Conservation (phyloP, 64 coral and sea anemone genomes). For the Stylophora pistillata region DNA sequence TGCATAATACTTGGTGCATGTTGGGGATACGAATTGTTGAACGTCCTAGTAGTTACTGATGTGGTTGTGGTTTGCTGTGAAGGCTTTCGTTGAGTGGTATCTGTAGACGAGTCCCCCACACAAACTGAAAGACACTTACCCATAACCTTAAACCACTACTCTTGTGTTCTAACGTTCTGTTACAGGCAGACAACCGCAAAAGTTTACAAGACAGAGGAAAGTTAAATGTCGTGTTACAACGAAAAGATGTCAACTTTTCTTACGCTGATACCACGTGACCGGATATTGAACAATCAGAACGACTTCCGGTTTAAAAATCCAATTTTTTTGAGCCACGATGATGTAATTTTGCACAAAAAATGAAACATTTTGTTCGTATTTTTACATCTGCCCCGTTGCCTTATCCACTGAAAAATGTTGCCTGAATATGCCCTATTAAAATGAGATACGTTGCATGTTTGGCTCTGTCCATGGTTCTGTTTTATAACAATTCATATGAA, state of each 20-base stretch:
- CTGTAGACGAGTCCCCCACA: conserved; percentile 67
- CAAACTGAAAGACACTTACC: conserved; percentile 96
- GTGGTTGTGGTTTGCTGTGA: conserved; percentile 91
- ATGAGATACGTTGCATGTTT: no score
- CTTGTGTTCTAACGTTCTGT: not conserved
- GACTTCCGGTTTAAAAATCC: conserved; percentile 24
- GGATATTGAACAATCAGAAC: not conserved
- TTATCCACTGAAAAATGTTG: no score
- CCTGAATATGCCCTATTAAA: no score
- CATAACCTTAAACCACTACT: conserved; percentile 69
- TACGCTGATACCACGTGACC: conserved; percentile 47
- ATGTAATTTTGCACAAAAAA: no score
- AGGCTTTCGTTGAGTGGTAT: conserved; percentile 74
- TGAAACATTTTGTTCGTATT: no score
- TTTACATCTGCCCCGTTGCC: no score
- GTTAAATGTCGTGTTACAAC: conserved; percentile 19
- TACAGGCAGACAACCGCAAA: not conserved
- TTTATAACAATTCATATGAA: no score
- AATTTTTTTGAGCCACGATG: not conserved
- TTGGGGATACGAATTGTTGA: conserved; percentile 63
- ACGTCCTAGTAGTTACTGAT: conserved; percentile 72
- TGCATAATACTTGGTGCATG: conserved; percentile 47
- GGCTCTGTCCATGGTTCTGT: no score
- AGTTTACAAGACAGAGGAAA: not conserved
- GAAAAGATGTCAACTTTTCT: conserved; percentile 33